Percentiles rank a stretch among this genome's conserved stretches.
These are phyloP conservation scores for Aurelia sp. DNA, from an alignment of 30 jellyfish, hydroid and myxozoan genomes.

Conservation along the genomic window DNA sequence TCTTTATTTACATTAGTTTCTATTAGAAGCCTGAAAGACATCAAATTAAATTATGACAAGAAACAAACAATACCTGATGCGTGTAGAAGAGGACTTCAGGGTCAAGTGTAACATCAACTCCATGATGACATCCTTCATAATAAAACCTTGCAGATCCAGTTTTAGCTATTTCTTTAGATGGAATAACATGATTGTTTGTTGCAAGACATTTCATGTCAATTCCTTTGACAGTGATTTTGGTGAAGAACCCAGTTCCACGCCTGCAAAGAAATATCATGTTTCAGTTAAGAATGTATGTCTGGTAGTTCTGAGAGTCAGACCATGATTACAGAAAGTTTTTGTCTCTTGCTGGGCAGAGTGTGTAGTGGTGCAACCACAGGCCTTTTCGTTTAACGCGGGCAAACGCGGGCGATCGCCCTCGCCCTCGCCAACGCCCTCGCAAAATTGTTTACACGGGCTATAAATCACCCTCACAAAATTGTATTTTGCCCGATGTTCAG, in stretches of 20 bases:
- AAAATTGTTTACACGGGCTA: no score
- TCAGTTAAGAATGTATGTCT: no score
- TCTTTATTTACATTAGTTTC: neutral
- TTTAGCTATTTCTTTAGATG: constrained; percentile 61
- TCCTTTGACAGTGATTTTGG: constrained; percentile 52
- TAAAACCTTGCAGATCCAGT: constrained; percentile 79
- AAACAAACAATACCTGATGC: constrained; percentile 47
- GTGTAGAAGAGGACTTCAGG: constrained; percentile 82
- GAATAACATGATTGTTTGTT: constrained; percentile 89
- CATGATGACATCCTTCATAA: constrained; percentile 85
- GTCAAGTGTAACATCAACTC: constrained; percentile 50
- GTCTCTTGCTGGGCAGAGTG: neutral
- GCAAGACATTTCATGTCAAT: constrained; percentile 58
- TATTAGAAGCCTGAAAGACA: neutral
- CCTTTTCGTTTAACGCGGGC: no score
- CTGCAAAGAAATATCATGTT: constrained; percentile 23
- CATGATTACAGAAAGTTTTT: neutral
- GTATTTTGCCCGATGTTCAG: no score
- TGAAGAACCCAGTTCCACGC: constrained; percentile 95
- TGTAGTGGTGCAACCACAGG: no score
- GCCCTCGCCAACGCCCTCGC: no score
- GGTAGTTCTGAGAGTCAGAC: no score
- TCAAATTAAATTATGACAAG: neutral
- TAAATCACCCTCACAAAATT: no score
- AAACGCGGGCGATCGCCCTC: no score